Percentiles rank a stretch among this genome's conserved stretches.
Evolutionary conservation across 2,888 invertebrate species (phyloP).

Genomic region (Catotricha subobsoleta): DNA sequence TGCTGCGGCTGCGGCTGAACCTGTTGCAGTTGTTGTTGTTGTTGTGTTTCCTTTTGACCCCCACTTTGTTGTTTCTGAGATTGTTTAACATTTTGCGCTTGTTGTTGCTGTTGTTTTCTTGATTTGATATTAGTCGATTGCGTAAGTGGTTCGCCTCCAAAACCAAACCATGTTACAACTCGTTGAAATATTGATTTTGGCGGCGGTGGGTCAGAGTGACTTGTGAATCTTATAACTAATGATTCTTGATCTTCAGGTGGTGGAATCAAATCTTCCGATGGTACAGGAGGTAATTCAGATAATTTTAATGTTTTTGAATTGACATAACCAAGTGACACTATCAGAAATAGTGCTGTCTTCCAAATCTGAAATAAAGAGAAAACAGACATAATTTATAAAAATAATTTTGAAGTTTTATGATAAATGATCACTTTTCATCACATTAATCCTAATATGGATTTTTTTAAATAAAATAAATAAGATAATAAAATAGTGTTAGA

Average conservation of each 20-base stretch:
- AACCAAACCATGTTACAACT: constrained; percentile 2
- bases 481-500: too few relatives aligned
- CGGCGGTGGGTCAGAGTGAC: neutral
- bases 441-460: too few relatives aligned
- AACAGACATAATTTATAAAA: neutral
- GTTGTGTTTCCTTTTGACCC: too few relatives aligned
- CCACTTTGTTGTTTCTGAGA: too few relatives aligned
- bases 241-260: constrained; percentile 7
- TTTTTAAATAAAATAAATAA: too few relatives aligned
- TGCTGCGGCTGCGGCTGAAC: neutral
- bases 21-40: neutral
- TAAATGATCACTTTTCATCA: neutral
- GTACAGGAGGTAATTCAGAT: neutral
- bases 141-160: neutral
- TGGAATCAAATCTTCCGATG: constrained; percentile 2
- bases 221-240: neutral
- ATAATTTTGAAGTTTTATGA: neutral
- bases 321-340: neutral
- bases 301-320: neutral
- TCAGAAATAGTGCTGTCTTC: neutral
- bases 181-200: constrained; percentile 3
- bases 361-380: neutral
- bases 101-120: neutral
- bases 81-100: neutral
- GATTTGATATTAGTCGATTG: neutral